Evolutionary conservation across 2,888 invertebrate genomes (phyloP).

Genomic region (Drosophila buzzatii): DNA sequence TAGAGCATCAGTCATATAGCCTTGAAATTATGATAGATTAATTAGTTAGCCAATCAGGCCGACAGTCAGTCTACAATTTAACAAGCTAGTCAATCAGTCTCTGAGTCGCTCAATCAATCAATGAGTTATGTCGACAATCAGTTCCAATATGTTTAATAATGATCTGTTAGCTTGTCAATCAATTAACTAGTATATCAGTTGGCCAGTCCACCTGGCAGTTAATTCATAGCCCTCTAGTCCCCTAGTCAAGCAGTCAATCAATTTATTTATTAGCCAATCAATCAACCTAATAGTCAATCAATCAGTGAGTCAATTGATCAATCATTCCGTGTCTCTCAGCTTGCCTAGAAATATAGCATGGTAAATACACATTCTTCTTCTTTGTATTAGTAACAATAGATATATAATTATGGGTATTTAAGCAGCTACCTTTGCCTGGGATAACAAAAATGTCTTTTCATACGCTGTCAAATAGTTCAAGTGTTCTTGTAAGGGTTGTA

Average conservation of each 20-base stretch:
- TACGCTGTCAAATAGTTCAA: constrained; percentile 14
- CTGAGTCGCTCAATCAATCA: not conserved
- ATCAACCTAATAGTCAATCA: not conserved
- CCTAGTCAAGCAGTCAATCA: not conserved
- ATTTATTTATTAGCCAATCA: not conserved
- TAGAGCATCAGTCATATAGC: too few species aligned
- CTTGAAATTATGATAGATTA: too few species aligned
- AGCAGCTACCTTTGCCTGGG: not conserved
- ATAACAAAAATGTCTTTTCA: not conserved
- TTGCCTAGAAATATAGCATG: not conserved
- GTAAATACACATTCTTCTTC: too few species aligned
- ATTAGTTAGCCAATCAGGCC: too few species aligned
- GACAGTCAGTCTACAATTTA: not conserved
- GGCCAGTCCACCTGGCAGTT: not conserved
- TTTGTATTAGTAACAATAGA: not conserved
- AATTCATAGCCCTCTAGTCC: not conserved
- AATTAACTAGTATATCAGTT: not conserved
- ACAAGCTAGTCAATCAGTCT: not conserved
- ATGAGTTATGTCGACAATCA: not conserved
- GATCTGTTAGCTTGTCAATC: not conserved
- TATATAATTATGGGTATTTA: not conserved
- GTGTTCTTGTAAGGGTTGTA: not conserved
- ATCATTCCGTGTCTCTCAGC: not conserved
- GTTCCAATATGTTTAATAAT: not conserved
- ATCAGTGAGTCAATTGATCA: not conserved